Conservation (phyloP, 1,140 invertebrate genomes). For the Potamilus streckersoni region DNA sequence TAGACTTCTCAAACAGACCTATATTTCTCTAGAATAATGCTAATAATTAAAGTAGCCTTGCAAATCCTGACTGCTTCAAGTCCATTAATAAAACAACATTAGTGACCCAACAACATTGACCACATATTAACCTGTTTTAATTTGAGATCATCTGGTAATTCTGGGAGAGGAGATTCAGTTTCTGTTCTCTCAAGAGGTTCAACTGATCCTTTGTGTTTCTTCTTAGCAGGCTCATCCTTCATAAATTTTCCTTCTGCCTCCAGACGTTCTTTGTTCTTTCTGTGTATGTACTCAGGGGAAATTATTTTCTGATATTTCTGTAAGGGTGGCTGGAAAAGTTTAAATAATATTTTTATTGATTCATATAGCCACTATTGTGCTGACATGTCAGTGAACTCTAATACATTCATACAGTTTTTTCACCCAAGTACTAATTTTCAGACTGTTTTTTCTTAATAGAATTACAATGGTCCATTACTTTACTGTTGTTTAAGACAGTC, state of each 20-base stretch:
- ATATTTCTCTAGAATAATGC: neutral
- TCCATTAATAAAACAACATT: neutral
- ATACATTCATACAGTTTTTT: too few species aligned
- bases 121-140: constrained; percentile 53
- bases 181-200: constrained; percentile 53
- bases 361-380: neutral
- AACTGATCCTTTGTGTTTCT: constrained; percentile 55
- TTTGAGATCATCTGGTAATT: constrained; percentile 59
- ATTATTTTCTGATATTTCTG: constrained; percentile 61
- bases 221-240: constrained; percentile 42
- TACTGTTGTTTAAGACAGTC: too few species aligned
- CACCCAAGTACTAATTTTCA: too few species aligned
- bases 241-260: constrained; percentile 35
- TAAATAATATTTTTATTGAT: neutral
- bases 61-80: neutral
- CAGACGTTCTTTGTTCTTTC: constrained; percentile 46
- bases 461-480: too few species aligned
- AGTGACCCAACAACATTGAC: neutral
- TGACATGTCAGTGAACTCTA: neutral
- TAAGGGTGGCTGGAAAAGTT: constrained; percentile 56
- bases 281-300: constrained; percentile 60
- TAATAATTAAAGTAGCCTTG: neutral
- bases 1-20: neutral
- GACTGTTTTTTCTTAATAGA: too few species aligned
- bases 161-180: constrained; percentile 53